Evolutionary conservation across 2,888 invertebrate species (phyloP), one percentile per base, ranked within the genome.

Genomic region (Diplazon laetatorius): DNA sequence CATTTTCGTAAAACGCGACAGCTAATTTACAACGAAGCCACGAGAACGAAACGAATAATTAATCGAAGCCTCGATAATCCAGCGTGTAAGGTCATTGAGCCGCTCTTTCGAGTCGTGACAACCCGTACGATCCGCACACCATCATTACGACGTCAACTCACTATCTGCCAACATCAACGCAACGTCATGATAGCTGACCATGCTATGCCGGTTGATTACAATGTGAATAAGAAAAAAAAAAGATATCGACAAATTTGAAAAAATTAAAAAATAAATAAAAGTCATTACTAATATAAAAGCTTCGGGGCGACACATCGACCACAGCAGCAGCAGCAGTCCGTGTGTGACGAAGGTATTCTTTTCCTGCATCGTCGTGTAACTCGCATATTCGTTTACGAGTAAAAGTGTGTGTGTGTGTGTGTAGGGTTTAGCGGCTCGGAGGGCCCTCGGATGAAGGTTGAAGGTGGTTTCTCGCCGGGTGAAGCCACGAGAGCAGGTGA

Each of bases 401-500:
- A 65, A 25, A 59, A 50, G 16, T 60, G 59, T 55, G 18, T 39
- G 1, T 16, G 22, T 44, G 16, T 60, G 59, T 55, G 18, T 39
- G 1, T 16, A 25, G 25, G 42, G 69, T 39, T 48, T 14, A 25
- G 22, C 22, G 52, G 39, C 35, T 69, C 70, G 70, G 37, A 78
- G 73, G 52, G 73, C 44, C 44, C 70, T 37, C 60, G 60, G 70
- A 70, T 46, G 70, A 65, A 74, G 70, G 78, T 78, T 78, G 73
- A 78, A 70, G 76, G 78, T 73, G 73, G 70, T 74, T 65, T 62
- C 70, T n/a, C 59, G 68, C 68, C 74, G 35, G 78, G 73, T 69
- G 73, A 63, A 70, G 65, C 59, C 57, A 25, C 48, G 70, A 52
- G 73, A 78, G 77, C 77, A 78, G 77, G 77, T 78, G 77, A 78